phyloP scores from a whole-genome alignment of 2,113 vertebrate genomes.

The Dinomys branickii region DNA sequence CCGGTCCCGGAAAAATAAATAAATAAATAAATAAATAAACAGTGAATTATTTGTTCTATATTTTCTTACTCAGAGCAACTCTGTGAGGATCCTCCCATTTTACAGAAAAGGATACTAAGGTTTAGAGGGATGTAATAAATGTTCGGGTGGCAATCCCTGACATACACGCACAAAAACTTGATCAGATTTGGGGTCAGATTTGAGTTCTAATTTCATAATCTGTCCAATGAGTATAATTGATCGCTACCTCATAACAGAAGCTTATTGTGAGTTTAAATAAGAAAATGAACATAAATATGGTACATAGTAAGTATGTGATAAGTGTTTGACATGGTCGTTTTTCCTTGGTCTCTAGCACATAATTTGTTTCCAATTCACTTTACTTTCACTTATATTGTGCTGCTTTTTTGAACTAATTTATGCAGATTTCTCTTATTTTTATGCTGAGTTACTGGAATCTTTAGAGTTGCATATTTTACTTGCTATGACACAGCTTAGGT shows the following conservation, averaged over 20 bases:
- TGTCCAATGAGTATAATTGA: neutral
- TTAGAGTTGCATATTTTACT: neutral
- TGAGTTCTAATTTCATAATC: neutral
- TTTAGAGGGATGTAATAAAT: neutral
- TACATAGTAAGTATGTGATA: neutral
- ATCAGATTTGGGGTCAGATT: neutral
- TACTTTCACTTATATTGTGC: neutral
- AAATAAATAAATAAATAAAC: no score
- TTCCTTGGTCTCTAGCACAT: neutral
- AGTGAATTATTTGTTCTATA: neutral
- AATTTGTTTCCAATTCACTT: slow-evolving; percentile 6
- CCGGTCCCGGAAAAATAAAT: no score
- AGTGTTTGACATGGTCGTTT: neutral
- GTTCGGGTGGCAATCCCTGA: neutral
- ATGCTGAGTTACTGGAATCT: neutral
- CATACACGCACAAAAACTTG: neutral
- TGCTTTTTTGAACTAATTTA: neutral
- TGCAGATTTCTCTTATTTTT: neutral
- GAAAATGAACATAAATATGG: neutral
- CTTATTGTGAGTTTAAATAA: neutral
- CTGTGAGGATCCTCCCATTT: neutral
- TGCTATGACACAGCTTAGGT: neutral
- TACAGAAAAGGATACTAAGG: neutral
- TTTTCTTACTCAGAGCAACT: neutral
- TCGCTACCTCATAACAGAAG: neutral